Conservation (phyloP, 2,113 vertebrate species). For the Chrysochloris asiatica region DNA sequence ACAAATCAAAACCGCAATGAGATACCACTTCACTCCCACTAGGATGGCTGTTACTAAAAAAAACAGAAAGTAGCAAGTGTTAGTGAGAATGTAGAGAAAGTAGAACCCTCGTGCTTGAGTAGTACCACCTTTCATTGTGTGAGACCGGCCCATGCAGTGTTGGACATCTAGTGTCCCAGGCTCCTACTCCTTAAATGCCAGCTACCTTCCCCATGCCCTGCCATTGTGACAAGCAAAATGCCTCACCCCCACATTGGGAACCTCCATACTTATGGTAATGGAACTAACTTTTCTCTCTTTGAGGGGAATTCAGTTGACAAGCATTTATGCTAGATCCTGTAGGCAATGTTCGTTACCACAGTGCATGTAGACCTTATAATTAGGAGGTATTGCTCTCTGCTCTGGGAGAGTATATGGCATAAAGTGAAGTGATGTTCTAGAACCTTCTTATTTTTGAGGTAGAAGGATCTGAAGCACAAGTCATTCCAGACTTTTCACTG, state of each 20-base stretch:
- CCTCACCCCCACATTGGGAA: background rate
- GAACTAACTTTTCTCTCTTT: constrained; percentile 21
- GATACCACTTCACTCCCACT: background rate
- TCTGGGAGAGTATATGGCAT: constrained; percentile 26
- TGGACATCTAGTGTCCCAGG: background rate
- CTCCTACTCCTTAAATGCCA: background rate
- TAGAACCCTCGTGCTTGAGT: background rate
- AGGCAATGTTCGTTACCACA: constrained; percentile 39
- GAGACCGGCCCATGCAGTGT: background rate
- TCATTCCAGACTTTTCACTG: background rate
- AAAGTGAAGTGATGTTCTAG: constrained; percentile 1
- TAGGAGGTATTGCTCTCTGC: constrained; percentile 24
- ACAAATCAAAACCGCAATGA: background rate
- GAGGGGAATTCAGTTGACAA: background rate
- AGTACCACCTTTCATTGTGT: background rate
- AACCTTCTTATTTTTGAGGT: background rate
- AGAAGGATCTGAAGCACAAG: background rate
- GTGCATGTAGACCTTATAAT: background rate
- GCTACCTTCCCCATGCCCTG: background rate
- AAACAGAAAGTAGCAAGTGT: background rate
- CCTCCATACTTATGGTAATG: constrained; percentile 3
- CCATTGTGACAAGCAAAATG: too few relatives aligned
- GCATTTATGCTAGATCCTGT: background rate
- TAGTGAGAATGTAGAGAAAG: too few relatives aligned
- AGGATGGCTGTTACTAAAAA: background rate